phyloP scores from a whole-genome alignment of 1,140 invertebrate genomes.

The Lepidostoma basale region DNA sequence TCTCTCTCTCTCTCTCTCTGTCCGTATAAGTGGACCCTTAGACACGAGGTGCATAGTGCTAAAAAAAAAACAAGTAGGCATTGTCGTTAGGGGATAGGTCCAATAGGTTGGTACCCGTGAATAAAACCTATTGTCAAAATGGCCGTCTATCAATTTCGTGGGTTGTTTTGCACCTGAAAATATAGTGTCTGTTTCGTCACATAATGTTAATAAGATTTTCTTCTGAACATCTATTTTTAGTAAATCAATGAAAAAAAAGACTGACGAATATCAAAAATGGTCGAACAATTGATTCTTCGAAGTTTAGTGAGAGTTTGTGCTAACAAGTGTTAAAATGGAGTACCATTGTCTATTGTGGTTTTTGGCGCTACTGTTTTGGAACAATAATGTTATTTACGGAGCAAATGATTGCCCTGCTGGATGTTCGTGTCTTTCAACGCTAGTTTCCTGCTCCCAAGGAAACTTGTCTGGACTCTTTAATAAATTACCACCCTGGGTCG shows the following conservation, averaged over 20 bases:
- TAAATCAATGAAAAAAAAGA: neutral
- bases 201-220: neutral
- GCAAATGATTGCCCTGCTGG: constrained; percentile 57
- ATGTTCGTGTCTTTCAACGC: constrained; percentile 64
- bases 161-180: constrained; percentile 28
- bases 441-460: constrained; percentile 66
- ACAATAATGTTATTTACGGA: constrained; percentile 1
- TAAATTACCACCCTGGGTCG: constrained; percentile 64
- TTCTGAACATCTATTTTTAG: neutral
- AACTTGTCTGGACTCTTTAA: constrained; percentile 62
- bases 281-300: neutral
- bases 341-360: constrained; percentile 33
- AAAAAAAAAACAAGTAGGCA: no score
- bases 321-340: constrained; percentile 39
- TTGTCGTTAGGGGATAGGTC: no score
- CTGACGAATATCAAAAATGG: neutral
- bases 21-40: no score
- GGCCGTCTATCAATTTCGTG: constrained; percentile 22
- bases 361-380: constrained; percentile 27
- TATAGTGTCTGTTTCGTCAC: neutral
- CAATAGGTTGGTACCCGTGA: no score
- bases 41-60: no score
- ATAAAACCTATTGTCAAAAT: constrained; percentile 31
- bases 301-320: constrained; percentile 11
- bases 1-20: no score